A percentile compares a stretch with the other conserved stretches of the same genome.
Evolutionary conservation across 2,113 vertebrate genomes (phyloP).

Genomic region (Calidris pygmaea): DNA sequence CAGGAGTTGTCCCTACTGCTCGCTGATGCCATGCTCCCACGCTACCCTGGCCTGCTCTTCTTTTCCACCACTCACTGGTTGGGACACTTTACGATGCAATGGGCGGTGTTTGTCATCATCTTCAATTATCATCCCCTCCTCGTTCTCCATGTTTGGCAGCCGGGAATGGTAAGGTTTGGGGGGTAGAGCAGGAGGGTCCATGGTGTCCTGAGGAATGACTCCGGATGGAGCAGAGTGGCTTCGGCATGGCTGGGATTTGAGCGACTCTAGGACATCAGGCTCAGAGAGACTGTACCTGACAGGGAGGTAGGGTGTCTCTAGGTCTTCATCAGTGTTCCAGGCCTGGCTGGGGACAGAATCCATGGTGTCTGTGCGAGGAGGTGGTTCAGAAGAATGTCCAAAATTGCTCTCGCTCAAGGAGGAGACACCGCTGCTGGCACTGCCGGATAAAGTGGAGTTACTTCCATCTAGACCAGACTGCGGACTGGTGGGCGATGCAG

Average conservation of each 20-base stretch:
- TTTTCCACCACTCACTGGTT: slow-evolving; percentile 82
- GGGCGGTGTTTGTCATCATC: slow-evolving; percentile 86
- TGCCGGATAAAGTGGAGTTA: slow-evolving; percentile 94
- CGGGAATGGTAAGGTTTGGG: slow-evolving; percentile 89
- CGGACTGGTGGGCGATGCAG: slow-evolving; percentile 92
- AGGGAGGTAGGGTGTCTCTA: slow-evolving; percentile 89
- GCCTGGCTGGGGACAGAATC: slow-evolving; percentile 91
- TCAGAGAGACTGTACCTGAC: slow-evolving; percentile 93
- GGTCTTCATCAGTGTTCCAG: slow-evolving; percentile 89
- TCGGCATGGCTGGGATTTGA: slow-evolving; percentile 91
- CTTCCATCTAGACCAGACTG: slow-evolving; percentile 94
- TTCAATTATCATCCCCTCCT: slow-evolving; percentile 85
- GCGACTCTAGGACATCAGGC: slow-evolving; percentile 87
- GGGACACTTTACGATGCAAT: slow-evolving; percentile 85
- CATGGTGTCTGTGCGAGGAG: slow-evolving; percentile 87
- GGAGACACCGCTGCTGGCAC: slow-evolving; percentile 94
- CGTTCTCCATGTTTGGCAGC: slow-evolving; percentile 76
- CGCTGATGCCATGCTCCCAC: slow-evolving; percentile 91
- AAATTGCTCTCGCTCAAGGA: slow-evolving; percentile 95
- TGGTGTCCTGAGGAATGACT: slow-evolving; percentile 83
- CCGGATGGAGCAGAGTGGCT: slow-evolving; percentile 88
- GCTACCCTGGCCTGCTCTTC: slow-evolving; percentile 89
- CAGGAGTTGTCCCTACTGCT: slow-evolving; percentile 80
- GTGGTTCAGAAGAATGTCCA: slow-evolving; percentile 81
- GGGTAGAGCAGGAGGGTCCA: slow-evolving; percentile 82